Base-by-base conservation (phyloP, 2,113 vertebrate genomes). In the Mola mola region DNA sequence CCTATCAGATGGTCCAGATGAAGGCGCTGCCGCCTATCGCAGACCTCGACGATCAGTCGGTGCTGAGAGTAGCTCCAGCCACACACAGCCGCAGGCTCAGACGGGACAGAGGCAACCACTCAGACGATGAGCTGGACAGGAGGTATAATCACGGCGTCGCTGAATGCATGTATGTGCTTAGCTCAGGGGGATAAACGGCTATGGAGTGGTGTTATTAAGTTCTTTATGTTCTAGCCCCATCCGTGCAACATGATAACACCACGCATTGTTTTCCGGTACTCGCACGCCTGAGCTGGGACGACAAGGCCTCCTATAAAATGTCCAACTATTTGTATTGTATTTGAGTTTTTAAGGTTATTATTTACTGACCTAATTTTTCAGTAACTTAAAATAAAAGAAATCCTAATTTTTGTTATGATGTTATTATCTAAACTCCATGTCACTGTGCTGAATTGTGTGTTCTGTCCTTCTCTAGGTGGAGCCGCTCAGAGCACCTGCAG, bases 401-500 rank as follows among this genome's bases (percentile, higher is more conserved):
- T 36, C 10, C 12, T 15, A 36, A 15, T 15, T 5, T 5, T 2
- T 15, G 11, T 2, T 36, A 13, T 15, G 5, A 15, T 36, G 8
- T 28, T 37, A 13, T 46, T 5, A 13, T 15, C 3, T 13, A 17
- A 37, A n/a, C 16, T 17, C 17, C n/a, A 20, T 26, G 9, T 48
- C 5, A 11, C 33, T 26, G 13, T 24, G 22, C 15, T 33, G 4
- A 29, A 4, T 6, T 16, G 4, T 46, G 20, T 77, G 26, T 15
- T 38, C 16, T 7, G 29, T 70, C 21, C 61, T 20, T 15, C 57
- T 58, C 83, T 79, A 97, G 97, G 84, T 95, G 93, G 88, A 94
- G 91, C 34, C 94, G 93, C 21, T 97, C 96, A 0, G 96, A 98
- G 86, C 94, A 95, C 91, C 77, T 97, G 63, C 93, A 95, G 33